These are phyloP conservation scores for Hydroisotoma schaefferi DNA, from an alignment of 2,888 invertebrate species.

Conservation along the genomic window DNA sequence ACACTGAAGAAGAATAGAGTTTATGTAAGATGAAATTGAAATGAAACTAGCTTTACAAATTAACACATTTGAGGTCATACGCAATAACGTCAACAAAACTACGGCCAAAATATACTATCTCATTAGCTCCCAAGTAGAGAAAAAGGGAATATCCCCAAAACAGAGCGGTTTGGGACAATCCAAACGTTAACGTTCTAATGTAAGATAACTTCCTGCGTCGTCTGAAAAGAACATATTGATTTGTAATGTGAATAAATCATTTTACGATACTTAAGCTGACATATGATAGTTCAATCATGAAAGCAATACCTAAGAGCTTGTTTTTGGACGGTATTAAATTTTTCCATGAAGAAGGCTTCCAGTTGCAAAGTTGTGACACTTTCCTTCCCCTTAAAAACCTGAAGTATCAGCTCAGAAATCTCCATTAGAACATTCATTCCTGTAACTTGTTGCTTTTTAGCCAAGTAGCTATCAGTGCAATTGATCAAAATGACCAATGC, in stretches of 20 bases:
- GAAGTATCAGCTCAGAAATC: constrained; percentile 23
- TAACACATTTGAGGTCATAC: constrained; percentile 16
- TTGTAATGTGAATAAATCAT: background rate
- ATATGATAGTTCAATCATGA: background rate
- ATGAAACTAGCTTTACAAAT: background rate
- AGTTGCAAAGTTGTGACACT: constrained; percentile 26
- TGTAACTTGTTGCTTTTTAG: constrained; percentile 24
- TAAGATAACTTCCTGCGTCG: constrained; percentile 6
- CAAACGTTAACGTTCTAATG: constrained; percentile 21
- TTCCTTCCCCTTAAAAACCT: constrained; percentile 28
- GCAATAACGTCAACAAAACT: constrained; percentile 12
- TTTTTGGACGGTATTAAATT: constrained; percentile 21
- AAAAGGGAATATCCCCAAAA: constrained; percentile 23
- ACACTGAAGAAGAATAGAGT: no score
- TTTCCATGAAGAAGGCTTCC: constrained; percentile 26
- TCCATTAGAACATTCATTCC: constrained; percentile 12
- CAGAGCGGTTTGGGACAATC: constrained; percentile 20
- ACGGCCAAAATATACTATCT: background rate
- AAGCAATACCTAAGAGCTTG: background rate
- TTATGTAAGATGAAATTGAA: no score
- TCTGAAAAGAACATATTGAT: background rate
- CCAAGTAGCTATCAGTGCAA: constrained; percentile 22
- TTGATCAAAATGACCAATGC: constrained; percentile 8
- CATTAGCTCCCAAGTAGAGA: constrained; percentile 16
- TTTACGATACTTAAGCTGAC: background rate